These are phyloP conservation scores for Anas bernieri DNA, from an alignment of 2,797 vertebrate species.

Conservation along the genomic window DNA sequence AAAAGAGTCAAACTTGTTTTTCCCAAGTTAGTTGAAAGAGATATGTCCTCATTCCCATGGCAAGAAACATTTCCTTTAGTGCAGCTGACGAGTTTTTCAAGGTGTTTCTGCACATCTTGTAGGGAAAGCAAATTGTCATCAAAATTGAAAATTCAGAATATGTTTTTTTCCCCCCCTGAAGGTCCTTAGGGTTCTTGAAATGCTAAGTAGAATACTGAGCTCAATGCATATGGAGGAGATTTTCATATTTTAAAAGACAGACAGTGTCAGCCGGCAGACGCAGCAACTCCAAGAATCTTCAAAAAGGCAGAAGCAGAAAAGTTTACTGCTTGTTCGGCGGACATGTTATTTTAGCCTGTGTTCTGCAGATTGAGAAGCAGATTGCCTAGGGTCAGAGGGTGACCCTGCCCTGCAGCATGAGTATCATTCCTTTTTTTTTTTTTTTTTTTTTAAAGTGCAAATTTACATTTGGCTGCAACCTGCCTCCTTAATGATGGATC, in stretches of 20 bases:
- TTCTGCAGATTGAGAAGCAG: conserved; percentile 34
- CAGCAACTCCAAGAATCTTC: conserved; percentile 63
- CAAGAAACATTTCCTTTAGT: conserved; percentile 26
- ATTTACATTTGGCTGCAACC: conserved; percentile 69
- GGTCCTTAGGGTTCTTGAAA: conserved; percentile 74
- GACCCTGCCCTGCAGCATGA: conserved; percentile 62
- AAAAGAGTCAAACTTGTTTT: conserved; percentile 23
- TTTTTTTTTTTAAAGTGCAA: conserved; percentile 17
- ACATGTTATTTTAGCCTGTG: conserved; percentile 49
- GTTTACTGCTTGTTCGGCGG: conserved; percentile 12
- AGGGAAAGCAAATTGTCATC: conserved; percentile 73
- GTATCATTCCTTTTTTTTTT: neutral
- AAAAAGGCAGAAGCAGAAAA: conserved; percentile 60
- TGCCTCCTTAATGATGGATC: conserved; percentile 62
- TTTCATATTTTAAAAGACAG: conserved; percentile 69
- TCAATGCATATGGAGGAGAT: conserved; percentile 66
- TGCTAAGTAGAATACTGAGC: conserved; percentile 72
- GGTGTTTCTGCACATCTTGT: conserved; percentile 56
- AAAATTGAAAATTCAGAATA: conserved; percentile 73
- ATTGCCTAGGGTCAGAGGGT: conserved; percentile 69
- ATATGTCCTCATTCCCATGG: conserved; percentile 9
- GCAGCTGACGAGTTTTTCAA: conserved; percentile 57
- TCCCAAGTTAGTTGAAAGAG: conserved; percentile 25
- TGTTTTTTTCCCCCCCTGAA: conserved; percentile 50
- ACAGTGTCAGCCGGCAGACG: conserved; percentile 48